Conservation (phyloP, 2,113 vertebrate species). For the Eonycteris spelaea region DNA sequence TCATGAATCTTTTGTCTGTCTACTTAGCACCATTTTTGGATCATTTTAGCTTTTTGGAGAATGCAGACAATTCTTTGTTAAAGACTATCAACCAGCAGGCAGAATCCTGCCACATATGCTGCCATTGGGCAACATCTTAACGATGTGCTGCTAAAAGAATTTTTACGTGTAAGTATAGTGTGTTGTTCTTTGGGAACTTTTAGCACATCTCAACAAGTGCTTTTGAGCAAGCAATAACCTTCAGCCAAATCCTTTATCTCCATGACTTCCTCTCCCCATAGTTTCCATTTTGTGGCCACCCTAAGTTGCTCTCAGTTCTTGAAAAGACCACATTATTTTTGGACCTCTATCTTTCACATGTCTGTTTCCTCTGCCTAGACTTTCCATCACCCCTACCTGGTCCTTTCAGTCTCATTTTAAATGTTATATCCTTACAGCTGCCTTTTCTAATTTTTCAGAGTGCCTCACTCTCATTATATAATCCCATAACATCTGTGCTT, state of each 20-base stretch:
- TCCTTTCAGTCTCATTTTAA: neutral
- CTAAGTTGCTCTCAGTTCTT: neutral
- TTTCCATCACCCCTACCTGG: neutral
- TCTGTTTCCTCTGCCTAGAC: neutral
- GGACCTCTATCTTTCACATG: neutral
- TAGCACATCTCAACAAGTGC: neutral
- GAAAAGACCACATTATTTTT: neutral
- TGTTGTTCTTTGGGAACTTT: neutral
- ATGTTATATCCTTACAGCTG: neutral
- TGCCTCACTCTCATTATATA: neutral
- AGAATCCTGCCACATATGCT: neutral
- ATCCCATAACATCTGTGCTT: neutral
- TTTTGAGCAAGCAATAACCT: neutral
- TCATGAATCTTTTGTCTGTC: neutral
- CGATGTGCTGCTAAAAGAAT: neutral
- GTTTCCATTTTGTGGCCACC: neutral
- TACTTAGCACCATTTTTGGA: neutral
- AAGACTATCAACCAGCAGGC: neutral
- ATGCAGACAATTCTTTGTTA: neutral
- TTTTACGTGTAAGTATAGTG: neutral
- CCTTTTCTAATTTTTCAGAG: neutral
- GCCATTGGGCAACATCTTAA: neutral
- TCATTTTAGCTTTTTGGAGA: constrained; percentile 14
- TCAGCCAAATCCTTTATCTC: neutral
- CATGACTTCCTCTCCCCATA: neutral